Evolutionary conservation across 1,140 invertebrate species (phyloP).

Genomic region (Bathynomus jamesi): DNA sequence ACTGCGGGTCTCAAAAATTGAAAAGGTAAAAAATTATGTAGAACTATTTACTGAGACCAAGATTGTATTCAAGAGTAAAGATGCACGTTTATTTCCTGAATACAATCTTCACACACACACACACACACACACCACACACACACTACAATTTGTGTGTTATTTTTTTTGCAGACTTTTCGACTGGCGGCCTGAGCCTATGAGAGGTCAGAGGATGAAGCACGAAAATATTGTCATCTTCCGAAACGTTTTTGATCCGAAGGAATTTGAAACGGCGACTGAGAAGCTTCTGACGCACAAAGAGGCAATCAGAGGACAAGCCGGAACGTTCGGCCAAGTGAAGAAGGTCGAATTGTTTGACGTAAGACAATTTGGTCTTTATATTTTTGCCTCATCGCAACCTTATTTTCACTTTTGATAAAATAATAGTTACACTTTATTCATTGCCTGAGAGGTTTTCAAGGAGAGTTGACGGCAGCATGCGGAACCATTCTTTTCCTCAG

Average conservation of each 20-base stretch:
- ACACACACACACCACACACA: too few species aligned
- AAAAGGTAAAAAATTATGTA: too few species aligned
- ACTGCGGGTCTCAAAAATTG: too few species aligned
- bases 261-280: conserved; percentile 82
- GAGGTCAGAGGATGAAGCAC: conserved; percentile 71
- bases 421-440: neutral
- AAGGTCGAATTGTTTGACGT: conserved; percentile 91
- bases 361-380: conserved; percentile 46
- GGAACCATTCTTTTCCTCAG: too few species aligned
- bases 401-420: too few species aligned
- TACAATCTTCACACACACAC: too few species aligned
- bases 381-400: neutral
- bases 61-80: too few species aligned
- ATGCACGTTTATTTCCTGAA: too few species aligned
- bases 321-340: conserved; percentile 84
- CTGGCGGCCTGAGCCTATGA: conserved; percentile 87
- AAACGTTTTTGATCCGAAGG: conserved; percentile 82
- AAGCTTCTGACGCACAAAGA: conserved; percentile 85
- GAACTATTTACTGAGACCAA: too few species aligned
- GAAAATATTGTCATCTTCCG: conserved; percentile 89
- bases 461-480: too few species aligned
- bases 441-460: neutral
- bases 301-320: conserved; percentile 78
- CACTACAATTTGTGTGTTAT: too few species aligned
- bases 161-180: conserved; percentile 67